These are phyloP conservation scores for Eupristina koningsbergeri DNA, from an alignment of 1,140 invertebrate species.

Conservation along the genomic window DNA sequence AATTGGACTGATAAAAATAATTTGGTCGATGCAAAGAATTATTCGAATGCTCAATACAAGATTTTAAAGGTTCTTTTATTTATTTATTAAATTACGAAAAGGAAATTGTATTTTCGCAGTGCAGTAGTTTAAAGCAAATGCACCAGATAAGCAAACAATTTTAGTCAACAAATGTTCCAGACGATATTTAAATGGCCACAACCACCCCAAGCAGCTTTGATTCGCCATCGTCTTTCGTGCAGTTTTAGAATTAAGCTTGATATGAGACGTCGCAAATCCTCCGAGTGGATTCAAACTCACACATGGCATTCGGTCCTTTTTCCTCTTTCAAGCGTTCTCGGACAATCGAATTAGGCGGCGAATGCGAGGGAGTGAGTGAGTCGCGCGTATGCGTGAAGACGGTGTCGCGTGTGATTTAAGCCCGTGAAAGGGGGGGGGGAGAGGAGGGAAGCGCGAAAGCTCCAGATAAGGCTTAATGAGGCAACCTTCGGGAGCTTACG, in stretches of 20 bases:
- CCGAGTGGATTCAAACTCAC: background rate
- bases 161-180: no score
- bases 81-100: no score
- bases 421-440: constrained; percentile 40
- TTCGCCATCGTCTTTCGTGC: no score
- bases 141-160: no score
- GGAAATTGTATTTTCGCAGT: no score
- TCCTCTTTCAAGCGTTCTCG: background rate
- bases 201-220: no score
- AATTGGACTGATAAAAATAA: no score
- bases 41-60: no score
- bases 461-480: constrained; percentile 71
- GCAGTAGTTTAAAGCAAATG: no score
- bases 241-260: background rate
- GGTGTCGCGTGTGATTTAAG: constrained; percentile 64
- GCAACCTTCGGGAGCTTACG: constrained; percentile 70
- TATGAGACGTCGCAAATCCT: background rate
- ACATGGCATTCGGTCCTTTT: background rate
- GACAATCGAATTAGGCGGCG: constrained; percentile 25
- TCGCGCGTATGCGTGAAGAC: background rate
- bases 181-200: no score
- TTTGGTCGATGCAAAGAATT: no score
- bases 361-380: background rate
- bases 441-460: constrained; percentile 61
- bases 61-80: no score